phyloP scores from a whole-genome alignment of 2,113 vertebrate species.

The Xenus cinereus region DNA sequence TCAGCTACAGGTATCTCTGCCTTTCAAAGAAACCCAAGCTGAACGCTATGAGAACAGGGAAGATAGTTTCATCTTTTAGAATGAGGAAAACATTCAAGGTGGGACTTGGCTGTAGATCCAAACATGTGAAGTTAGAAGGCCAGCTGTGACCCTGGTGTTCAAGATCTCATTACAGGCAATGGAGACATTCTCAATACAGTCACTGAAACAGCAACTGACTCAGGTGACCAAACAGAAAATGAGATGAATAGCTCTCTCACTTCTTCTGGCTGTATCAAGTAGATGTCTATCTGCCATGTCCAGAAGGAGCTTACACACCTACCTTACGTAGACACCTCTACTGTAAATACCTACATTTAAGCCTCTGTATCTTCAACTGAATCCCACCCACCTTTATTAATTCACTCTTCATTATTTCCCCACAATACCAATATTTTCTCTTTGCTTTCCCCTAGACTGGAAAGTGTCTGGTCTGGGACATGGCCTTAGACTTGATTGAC shows the following conservation, averaged over 20 bases:
- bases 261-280: background rate
- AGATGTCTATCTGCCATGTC: background rate
- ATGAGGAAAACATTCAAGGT: background rate
- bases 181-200: background rate
- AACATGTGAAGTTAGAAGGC: background rate
- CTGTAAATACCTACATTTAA: background rate
- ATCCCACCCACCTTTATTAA: background rate
- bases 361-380: background rate
- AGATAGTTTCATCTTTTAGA: background rate
- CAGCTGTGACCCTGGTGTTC: background rate
- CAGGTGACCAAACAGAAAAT: background rate
- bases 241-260: background rate
- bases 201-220: background rate
- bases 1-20: background rate
- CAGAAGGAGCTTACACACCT: background rate
- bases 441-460: rapidly evolving
- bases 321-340: background rate
- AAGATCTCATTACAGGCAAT: background rate
- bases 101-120: background rate
- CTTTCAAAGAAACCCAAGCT: background rate
- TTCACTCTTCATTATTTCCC: background rate
- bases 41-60: background rate
- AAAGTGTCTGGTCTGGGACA: background rate
- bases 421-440: background rate
- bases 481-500: background rate